phyloP scores from a whole-genome alignment of 2,797 vertebrate species.

The Anguilla megastoma region DNA sequence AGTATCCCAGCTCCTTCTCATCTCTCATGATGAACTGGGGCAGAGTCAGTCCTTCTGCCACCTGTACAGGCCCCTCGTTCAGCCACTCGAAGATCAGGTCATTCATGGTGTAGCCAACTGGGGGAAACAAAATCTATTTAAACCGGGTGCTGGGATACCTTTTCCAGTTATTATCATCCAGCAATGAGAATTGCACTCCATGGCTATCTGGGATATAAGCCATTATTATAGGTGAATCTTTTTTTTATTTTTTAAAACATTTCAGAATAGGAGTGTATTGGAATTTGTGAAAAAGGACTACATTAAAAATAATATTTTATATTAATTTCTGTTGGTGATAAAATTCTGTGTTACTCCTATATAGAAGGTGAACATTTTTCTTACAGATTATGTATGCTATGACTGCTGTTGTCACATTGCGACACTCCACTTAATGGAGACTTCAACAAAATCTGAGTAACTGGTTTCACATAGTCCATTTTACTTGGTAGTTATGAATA shows the following conservation, averaged over 20 bases:
- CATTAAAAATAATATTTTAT: neutral
- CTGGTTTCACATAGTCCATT: neutral
- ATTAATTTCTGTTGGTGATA: neutral
- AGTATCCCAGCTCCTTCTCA: slow-evolving; percentile 95
- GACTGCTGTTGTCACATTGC: slow-evolving; percentile 2
- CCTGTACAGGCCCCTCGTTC: slow-evolving; percentile 90
- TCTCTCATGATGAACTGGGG: slow-evolving; percentile 97
- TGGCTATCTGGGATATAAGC: neutral
- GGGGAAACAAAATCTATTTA: slow-evolving; percentile 31
- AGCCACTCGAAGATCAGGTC: slow-evolving; percentile 98
- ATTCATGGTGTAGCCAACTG: slow-evolving; percentile 99
- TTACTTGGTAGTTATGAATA: neutral
- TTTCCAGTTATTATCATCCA: neutral
- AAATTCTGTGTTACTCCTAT: neutral
- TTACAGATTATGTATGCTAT: neutral
- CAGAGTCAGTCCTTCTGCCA: slow-evolving; percentile 92
- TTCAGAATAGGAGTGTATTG: neutral
- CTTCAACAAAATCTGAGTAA: neutral
- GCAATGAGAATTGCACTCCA: neutral
- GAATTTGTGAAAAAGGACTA: neutral
- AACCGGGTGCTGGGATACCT: neutral
- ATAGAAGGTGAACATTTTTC: neutral
- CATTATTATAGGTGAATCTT: too few relatives aligned
- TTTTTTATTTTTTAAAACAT: neutral
- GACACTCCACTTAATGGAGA: neutral